Conservation (phyloP, 2,113 vertebrate genomes). For the Corythaeola cristata region DNA sequence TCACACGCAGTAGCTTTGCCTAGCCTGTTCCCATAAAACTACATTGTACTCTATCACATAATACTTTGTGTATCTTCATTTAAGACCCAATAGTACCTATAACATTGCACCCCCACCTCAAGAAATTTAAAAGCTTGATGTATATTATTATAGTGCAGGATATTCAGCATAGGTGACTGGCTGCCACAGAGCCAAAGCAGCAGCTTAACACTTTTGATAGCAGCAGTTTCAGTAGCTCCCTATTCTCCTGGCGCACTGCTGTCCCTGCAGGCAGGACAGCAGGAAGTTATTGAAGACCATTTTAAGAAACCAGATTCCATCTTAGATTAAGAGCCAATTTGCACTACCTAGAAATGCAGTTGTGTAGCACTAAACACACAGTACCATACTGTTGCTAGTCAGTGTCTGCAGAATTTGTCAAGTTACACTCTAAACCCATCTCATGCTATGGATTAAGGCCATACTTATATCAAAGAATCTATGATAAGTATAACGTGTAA, state of each 20-base stretch:
- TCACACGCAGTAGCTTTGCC: neutral
- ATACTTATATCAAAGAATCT: neutral
- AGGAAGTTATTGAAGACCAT: neutral
- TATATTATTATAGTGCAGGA: neutral
- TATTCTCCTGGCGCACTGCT: neutral
- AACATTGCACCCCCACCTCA: neutral
- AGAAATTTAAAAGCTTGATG: neutral
- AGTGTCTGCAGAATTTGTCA: neutral
- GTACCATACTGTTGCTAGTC: neutral
- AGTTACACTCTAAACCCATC: neutral
- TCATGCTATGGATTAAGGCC: neutral
- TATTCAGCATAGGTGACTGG: neutral
- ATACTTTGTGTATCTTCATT: neutral
- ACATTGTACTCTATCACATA: neutral
- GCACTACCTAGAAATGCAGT: neutral
- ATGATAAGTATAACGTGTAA: neutral
- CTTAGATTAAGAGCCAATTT: neutral
- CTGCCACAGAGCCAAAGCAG: neutral
- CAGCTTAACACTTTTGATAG: neutral
- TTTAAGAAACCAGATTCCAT: neutral
- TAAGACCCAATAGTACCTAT: neutral
- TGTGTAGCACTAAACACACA: neutral
- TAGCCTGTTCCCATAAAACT: neutral
- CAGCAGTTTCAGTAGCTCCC: neutral
- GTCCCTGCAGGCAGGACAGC: neutral